A percentile compares a stretch with the other conserved stretches of the same genome.
Evolutionary conservation across 2,113 vertebrate genomes (phyloP).

Genomic region (Orthonyx spaldingii): DNA sequence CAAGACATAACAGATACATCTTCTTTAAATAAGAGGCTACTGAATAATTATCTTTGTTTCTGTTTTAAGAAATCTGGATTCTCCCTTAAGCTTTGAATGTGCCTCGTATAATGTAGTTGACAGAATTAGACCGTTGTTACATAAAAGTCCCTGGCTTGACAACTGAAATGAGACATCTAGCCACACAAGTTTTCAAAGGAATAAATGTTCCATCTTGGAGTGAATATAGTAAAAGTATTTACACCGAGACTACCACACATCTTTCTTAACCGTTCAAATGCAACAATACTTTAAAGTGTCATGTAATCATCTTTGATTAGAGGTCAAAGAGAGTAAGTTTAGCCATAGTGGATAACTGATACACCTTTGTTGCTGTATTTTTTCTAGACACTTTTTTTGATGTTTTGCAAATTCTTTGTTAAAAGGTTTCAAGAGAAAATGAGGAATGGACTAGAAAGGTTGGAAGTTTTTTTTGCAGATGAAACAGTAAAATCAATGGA

Average conservation of each 20-base stretch:
- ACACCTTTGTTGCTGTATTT: neutral
- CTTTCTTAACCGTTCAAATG: neutral
- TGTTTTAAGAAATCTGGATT: neutral
- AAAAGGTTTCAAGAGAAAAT: neutral
- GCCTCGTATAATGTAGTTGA: neutral
- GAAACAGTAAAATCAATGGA: conserved; percentile 7
- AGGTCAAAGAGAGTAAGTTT: neutral
- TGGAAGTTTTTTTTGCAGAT: neutral
- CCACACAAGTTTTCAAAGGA: neutral
- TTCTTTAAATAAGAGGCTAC: neutral
- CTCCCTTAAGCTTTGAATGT: neutral
- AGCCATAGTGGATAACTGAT: neutral
- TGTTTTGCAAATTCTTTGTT: neutral
- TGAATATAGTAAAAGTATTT: neutral
- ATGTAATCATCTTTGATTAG: neutral
- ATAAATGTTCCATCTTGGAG: neutral
- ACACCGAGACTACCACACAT: neutral
- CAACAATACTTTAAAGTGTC: neutral
- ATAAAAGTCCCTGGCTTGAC: neutral
- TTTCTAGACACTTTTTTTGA: neutral
- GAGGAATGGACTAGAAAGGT: neutral
- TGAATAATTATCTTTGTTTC: neutral
- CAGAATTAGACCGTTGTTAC: conserved; percentile 21
- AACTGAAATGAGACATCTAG: neutral
- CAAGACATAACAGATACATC: neutral